Evolutionary conservation across 2,888 invertebrate species (phyloP).

Genomic region (Boloria euphrosyne): DNA sequence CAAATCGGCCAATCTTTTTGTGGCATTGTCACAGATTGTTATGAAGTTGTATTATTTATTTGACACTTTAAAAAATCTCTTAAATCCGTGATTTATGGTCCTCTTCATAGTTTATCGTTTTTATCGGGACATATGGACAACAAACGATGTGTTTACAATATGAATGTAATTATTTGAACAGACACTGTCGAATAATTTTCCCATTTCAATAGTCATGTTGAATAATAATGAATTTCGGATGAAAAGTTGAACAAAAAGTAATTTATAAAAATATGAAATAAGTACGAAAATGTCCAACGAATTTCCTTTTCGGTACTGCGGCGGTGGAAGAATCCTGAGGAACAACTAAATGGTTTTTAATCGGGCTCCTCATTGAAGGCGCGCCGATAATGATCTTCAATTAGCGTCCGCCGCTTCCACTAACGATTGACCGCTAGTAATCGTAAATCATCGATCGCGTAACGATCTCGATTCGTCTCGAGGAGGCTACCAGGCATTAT

Average conservation of each 20-base stretch:
- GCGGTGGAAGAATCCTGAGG: neutral
- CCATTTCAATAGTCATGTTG: slow-evolving; percentile 12
- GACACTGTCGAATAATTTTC: slow-evolving; percentile 19
- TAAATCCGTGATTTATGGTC: slow-evolving; percentile 67
- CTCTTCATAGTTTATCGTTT: slow-evolving; percentile 40
- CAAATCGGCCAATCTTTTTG: slow-evolving; percentile 71
- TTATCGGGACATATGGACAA: slow-evolving; percentile 34
- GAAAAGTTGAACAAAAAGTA: neutral
- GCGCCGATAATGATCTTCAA: slow-evolving; percentile 71
- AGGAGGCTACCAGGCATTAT: slow-evolving; percentile 8
- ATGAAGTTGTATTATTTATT: slow-evolving; percentile 63
- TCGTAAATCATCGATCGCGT: slow-evolving; percentile 18
- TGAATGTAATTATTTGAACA: slow-evolving; percentile 24
- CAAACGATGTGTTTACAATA: slow-evolving; percentile 31
- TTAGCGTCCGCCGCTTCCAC: slow-evolving; percentile 52
- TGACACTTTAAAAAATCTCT: slow-evolving; percentile 56
- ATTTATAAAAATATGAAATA: neutral
- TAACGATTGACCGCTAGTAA: slow-evolving; percentile 15
- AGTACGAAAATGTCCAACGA: no score
- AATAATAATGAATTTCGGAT: slow-evolving; percentile 9
- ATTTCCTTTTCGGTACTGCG: no score
- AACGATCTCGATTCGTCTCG: slow-evolving; percentile 18
- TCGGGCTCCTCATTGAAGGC: slow-evolving; percentile 73
- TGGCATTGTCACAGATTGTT: slow-evolving; percentile 54
- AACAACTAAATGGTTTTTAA: slow-evolving; percentile 61